Evolutionary conservation across 2,888 invertebrate species (phyloP).

Genomic region (Andrena trimmerana): DNA sequence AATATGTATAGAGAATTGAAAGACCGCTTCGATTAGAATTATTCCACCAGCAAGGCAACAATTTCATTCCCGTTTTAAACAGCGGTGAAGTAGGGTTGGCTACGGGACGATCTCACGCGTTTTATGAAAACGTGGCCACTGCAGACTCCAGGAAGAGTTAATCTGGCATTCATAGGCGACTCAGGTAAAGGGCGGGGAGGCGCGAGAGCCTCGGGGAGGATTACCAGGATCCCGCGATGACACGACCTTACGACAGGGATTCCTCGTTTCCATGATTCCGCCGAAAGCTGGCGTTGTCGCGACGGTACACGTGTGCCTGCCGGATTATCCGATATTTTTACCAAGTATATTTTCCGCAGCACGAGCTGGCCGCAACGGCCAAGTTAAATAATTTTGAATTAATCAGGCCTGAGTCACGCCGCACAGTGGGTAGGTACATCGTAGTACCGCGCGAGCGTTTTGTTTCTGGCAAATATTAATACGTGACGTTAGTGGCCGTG

Average conservation of each 20-base stretch:
- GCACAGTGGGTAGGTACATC: too few species aligned
- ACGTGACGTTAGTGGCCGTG: too few species aligned
- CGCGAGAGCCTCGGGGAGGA: constrained; percentile 58
- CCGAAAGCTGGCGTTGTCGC: constrained; percentile 19
- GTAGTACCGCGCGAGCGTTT: background rate
- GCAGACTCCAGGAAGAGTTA: background rate
- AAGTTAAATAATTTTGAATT: constrained; percentile 11
- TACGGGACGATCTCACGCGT: background rate
- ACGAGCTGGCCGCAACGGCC: background rate
- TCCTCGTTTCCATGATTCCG: constrained; percentile 64
- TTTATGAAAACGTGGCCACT: background rate
- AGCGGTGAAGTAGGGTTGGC: background rate
- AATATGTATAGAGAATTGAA: background rate
- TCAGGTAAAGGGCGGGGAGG: constrained; percentile 9
- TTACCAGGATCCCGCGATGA: constrained; percentile 63
- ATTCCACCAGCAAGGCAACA: background rate
- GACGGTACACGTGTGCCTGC: constrained; percentile 26
- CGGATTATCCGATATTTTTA: constrained; percentile 17
- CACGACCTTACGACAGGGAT: constrained; percentile 73
- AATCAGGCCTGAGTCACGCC: too few species aligned
- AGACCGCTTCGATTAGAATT: too few species aligned
- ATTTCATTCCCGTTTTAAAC: background rate
- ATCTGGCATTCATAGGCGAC: constrained; percentile 26
- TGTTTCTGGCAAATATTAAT: background rate
- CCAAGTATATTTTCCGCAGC: background rate